Conservation (phyloP, 2,113 vertebrate species). For the Anoura caudifer region DNA sequence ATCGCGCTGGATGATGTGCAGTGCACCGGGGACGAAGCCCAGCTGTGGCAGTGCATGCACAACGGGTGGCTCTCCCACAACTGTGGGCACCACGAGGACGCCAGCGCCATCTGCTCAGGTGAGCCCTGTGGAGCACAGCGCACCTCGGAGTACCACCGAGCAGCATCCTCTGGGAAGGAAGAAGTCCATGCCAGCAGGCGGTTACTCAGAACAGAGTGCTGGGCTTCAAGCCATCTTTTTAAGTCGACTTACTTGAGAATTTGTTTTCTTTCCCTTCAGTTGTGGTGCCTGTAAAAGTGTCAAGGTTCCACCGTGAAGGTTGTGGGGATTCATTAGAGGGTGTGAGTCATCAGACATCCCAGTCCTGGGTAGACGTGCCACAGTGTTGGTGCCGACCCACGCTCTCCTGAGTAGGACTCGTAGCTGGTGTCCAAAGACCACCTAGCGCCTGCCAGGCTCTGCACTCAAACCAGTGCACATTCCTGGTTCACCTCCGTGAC, state of each 20-base stretch:
- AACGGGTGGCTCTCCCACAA: neutral
- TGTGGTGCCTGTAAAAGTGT: neutral
- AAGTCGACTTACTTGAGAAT: neutral
- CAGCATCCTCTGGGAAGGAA: neutral
- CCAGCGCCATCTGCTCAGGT: conserved; percentile 8
- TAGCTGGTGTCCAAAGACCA: no score
- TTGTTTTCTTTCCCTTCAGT: neutral
- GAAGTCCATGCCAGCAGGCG: neutral
- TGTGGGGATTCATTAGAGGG: neutral
- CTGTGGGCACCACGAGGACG: neutral
- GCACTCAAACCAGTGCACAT: fast-evolving
- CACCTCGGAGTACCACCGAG: no score
- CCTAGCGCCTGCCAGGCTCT: neutral
- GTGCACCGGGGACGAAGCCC: conserved; percentile 34
- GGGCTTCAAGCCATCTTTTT: neutral
- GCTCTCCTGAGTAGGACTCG: neutral
- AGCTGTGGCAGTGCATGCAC: conserved; percentile 49
- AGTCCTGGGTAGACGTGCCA: neutral
- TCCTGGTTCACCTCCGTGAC: no score
- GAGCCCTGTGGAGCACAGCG: fast-evolving
- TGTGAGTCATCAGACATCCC: neutral
- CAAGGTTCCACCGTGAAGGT: neutral
- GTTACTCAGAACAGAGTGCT: neutral
- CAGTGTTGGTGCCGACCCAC: fast-evolving
- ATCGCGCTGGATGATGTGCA: conserved; percentile 22